Base-by-base conservation (phyloP, 2,113 vertebrate genomes). In the Amblyornis subalaris region DNA sequence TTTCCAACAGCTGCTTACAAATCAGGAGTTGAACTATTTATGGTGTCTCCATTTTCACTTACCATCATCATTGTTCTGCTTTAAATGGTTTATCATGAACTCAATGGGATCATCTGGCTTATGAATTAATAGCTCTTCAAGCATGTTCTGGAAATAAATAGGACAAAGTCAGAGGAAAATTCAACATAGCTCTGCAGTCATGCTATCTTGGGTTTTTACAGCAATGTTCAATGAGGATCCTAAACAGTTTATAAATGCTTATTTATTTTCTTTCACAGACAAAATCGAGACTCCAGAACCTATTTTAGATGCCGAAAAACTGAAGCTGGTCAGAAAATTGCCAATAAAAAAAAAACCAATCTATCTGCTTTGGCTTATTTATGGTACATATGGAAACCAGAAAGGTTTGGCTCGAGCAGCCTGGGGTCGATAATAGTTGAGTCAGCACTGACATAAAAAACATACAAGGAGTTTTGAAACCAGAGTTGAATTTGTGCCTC, bases 91-190 rank as follows among this genome's bases (percentile, higher is more conserved):
- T 38, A 99, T 98, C 97, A 99, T 97, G 97, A 98, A 98, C 38
- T 95, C 77, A 77, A 99, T 96, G 4, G 99, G 99, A 50, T 99
- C 98, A 10, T 97, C 85, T 2, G 99, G 99, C 88, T 97, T 98
- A 74, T 99, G 97, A 44, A 99, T 97, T 67, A 99, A 87, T 60
- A 99, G 96, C 38, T 97, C 97, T 94, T 98, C 98, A 95, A 99
- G 80, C 97, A 99, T 93, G 64, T 45, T 96, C 99, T 99, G 97
- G 60, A 92, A 96, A 97, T 48, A 96, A 85, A 97, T 47, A 86
- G 89, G 87, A 76, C 45, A 79, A 81, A 90, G 81, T 74, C 47
- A 77, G 72, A 65, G 73, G 76, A 57, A 92, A 71, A 74, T 29
- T 25, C 7, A 69, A 42, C 29, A 10, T 3, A 42, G 78, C 67